Evolutionary conservation across 2,113 vertebrate species (phyloP).

Genomic region (Calidris pugnax): DNA sequence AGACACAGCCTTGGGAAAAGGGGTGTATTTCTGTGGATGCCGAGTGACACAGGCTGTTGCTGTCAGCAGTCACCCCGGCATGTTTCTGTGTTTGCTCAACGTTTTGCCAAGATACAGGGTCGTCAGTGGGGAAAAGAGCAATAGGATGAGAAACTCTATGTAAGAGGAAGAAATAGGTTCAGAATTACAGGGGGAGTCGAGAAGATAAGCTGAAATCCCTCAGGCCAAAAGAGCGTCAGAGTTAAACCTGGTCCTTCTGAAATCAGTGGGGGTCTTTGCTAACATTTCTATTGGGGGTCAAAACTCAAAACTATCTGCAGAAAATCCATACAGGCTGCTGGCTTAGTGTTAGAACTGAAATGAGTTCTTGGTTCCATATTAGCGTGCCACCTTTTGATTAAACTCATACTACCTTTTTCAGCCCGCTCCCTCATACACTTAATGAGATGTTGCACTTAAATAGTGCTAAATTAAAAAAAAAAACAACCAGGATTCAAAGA

Average conservation of each 20-base stretch:
- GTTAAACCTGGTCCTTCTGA: neutral
- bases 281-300: neutral
- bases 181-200: neutral
- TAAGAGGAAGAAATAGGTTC: neutral
- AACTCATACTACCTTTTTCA: neutral
- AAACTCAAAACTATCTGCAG: neutral
- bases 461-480: neutral
- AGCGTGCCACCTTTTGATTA: neutral
- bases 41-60: neutral
- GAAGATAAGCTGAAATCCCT: neutral
- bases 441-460: neutral
- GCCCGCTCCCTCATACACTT: neutral
- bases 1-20: neutral
- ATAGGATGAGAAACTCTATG: neutral
- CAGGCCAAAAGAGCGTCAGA: neutral
- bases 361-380: neutral
- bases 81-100: neutral
- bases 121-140: neutral
- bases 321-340: neutral
- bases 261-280: neutral
- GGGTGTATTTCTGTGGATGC: rapidly evolving
- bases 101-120: neutral
- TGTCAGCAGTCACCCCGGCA: neutral
- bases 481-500: neutral
- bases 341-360: neutral